Base-by-base conservation (phyloP, 64 coral and sea anemone species). In the Platygyra sinensis region DNA sequence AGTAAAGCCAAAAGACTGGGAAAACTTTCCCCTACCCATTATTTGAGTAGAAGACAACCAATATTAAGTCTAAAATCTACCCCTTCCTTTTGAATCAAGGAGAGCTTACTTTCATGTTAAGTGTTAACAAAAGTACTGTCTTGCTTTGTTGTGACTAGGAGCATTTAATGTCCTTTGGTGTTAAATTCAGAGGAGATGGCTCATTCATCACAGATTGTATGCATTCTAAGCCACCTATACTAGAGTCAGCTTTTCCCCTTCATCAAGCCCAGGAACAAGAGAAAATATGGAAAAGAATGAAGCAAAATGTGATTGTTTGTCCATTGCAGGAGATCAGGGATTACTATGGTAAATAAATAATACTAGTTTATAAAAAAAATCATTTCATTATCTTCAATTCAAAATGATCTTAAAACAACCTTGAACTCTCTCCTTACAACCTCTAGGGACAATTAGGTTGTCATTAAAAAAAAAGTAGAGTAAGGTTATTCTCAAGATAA, bases 281-380 rank as follows among this genome's bases (percentile, higher is more conserved):
- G 29, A 86, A 89, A 14, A 80, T 98, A 63, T 98, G 96, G 96
- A 95, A 79, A 63, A 95, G 65, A 90, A 98, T 98, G 78, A 98
- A 98, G 24, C 78, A 91, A 51, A 98, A 95, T 76, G 89, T 93
- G 62, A 89, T 98, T 74, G 50, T 89, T 19, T 98, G 93, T 77
- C 96, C 96, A 55, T 78, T 95, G 29, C 77, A 93, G 74, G 96
- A 98, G 60, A 98, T 98, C 20, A 93, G 96, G 46, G 96, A 98
- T 79, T 98, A 98, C 50, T 98, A 92, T 91, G 96, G 96, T 98
- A 95, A 81, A n/a, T n/a, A n/a, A n/a, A 27, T 13, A 19, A 16
- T 10, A 24, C 15, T 13, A 46, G 12, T 27, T 5, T 69, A 24
- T 50, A 33, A 32, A 61, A n/a, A 67, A 67, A 4, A 67, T 67